Base-by-base conservation (phyloP, 2,888 invertebrate genomes). In the Lamellibrachia columna region DNA sequence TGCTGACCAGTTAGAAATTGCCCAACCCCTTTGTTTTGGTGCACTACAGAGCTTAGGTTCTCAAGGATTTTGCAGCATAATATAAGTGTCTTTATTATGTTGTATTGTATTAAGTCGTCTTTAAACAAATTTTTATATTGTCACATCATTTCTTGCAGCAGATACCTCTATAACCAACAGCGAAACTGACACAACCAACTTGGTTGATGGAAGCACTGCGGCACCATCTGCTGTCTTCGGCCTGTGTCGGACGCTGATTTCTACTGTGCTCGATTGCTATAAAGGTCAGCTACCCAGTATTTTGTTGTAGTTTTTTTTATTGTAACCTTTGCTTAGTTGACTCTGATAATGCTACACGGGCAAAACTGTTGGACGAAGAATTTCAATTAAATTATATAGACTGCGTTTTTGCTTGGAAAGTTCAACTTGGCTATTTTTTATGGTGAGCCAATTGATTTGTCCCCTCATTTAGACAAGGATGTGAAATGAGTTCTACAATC, bases 201-300 rank as follows among this genome's bases (percentile, higher is more conserved):
- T 2, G 6, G 75, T 75, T n/a, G n/a, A 75, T n/a, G 2, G 75
- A 75, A 4, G 75, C 75, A 75, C 75, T 75, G 75, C 75, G 7
- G 75, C 75, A 6, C 75, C 75, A 2, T n/a, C 75, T 75, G 75
- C n/a, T 75, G 75, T 94, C 91, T 91, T 93, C 92, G 93, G 90
- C 52, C 91, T 94, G 22, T 95, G 94, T 92, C 94, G 94, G 75
- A 93, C 94, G 40, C 92, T 94, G 90, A 93, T 94, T 52, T 92
- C 94, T 8, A 75, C 92, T n/a, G 92, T 93, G 11, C 92, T 94
- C 90, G 93, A 94, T 90, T 92, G 91, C 2, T 93, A 94, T 58
- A 94, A 93, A 93, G 94, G 95, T 94, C 92, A 92, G 93, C 22
- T n/a, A 75, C 22, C 75, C 53, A 4, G 22, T 75, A 3, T 92